These are phyloP conservation scores for Chloroceryle aenea DNA, from an alignment of 2,113 vertebrate genomes.

Conservation along the genomic window DNA sequence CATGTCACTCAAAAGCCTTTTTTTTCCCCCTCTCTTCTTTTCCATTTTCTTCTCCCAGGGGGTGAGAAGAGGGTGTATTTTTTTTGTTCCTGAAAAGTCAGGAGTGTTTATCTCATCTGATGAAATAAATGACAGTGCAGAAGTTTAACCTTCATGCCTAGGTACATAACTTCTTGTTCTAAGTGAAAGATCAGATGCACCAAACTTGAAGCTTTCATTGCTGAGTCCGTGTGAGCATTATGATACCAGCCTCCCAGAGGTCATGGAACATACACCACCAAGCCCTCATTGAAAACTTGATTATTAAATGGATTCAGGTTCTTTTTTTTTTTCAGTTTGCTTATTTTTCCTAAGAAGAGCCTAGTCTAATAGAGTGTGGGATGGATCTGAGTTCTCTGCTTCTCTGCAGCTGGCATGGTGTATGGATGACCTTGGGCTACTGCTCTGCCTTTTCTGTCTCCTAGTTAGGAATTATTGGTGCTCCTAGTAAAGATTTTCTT, in stretches of 20 bases:
- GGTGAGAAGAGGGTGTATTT: not conserved
- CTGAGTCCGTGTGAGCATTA: not conserved
- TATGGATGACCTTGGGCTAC: conserved; percentile 44
- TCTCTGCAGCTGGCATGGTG: not conserved
- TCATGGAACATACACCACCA: not conserved
- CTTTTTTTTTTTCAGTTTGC: conserved; percentile 16
- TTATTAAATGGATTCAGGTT: not conserved
- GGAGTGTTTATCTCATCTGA: not conserved
- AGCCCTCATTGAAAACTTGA: not conserved
- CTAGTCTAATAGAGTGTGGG: not conserved
- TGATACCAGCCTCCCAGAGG: not conserved
- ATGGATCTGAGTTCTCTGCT: not conserved
- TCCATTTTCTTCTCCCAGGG: not conserved
- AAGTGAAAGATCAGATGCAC: not conserved
- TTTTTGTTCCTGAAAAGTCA: not conserved
- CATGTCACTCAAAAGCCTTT: not conserved
- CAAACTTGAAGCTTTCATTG: not conserved
- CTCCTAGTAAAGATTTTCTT: not conserved
- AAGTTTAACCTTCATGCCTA: not conserved
- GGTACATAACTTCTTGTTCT: not conserved
- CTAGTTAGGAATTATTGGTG: not conserved
- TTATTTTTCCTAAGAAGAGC: conserved; percentile 7
- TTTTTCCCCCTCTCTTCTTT: not conserved
- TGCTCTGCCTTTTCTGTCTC: not conserved
- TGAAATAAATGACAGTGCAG: not conserved